Conservation (phyloP, 2,888 invertebrate genomes). For the Apomyelois bistriatella region DNA sequence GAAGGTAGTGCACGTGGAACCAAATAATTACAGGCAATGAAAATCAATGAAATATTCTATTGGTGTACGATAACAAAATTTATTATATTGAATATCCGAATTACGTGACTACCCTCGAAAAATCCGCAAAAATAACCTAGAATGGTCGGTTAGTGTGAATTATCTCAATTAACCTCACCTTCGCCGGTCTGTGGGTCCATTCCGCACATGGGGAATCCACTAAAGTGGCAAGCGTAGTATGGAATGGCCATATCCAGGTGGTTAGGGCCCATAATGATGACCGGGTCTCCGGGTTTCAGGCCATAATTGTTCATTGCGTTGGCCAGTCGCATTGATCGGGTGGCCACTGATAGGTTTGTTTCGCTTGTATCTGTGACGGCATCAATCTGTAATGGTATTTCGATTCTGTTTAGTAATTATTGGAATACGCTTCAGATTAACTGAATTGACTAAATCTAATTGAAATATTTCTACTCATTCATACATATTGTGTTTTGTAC, state of each 20-base stretch:
- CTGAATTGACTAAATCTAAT: no score
- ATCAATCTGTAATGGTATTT: conserved; percentile 36
- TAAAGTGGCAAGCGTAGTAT: conserved; percentile 41
- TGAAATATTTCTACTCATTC: no score
- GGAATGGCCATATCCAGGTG: conserved; percentile 44
- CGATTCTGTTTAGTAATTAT: background rate
- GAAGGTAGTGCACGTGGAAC: no score
- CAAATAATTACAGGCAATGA: no score
- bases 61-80: background rate
- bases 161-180: conserved; percentile 20
- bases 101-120: conserved; percentile 12
- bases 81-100: conserved; percentile 1
- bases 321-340: conserved; percentile 35
- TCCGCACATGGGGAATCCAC: conserved; percentile 38
- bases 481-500: no score
- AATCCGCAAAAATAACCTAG: conserved; percentile 5
- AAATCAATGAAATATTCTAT: no score
- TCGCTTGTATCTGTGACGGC: conserved; percentile 33
- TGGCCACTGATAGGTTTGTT: conserved; percentile 41
- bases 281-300: conserved; percentile 37
- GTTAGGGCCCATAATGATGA: conserved; percentile 39
- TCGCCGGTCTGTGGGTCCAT: conserved; percentile 33
- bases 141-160: conserved; percentile 7
- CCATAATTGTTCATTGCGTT: conserved; percentile 40
- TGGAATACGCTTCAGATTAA: background rate